Evolutionary conservation across 2,113 vertebrate species (phyloP).

Genomic region (Clarias batrachus): DNA sequence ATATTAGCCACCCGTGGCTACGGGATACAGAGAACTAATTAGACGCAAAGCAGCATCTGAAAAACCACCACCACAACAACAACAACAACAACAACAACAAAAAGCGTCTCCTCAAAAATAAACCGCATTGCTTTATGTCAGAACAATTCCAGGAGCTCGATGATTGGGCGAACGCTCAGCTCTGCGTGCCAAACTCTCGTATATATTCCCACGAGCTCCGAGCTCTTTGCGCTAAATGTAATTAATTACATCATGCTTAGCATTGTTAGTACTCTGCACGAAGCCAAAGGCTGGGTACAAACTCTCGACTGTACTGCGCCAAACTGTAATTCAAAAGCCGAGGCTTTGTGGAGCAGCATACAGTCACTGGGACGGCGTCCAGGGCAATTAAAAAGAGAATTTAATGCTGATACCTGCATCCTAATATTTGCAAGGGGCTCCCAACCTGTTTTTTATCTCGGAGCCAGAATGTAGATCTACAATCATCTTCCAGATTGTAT

Average conservation of each 20-base stretch:
- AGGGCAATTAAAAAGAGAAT: constrained; percentile 56
- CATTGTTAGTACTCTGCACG: constrained; percentile 13
- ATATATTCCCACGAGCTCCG: background rate
- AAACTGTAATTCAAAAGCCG: constrained; percentile 37
- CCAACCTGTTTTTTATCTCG: background rate
- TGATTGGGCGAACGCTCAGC: background rate
- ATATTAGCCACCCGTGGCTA: background rate
- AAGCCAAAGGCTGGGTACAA: background rate
- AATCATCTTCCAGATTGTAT: constrained; percentile 34
- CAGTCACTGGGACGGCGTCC: constrained; percentile 41
- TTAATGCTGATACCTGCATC: constrained; percentile 46
- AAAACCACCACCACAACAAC: background rate
- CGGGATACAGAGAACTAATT: background rate
- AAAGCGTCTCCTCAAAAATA: background rate
- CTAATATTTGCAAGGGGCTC: constrained; percentile 49
- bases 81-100: background rate
- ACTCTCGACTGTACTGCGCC: constrained; percentile 44
- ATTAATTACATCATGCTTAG: constrained; percentile 46
- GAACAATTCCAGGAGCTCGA: background rate
- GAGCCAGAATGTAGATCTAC: constrained; percentile 22
- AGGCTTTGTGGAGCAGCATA: constrained; percentile 39
- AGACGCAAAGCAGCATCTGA: background rate
- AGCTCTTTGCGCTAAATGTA: constrained; percentile 33
- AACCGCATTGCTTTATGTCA: background rate
- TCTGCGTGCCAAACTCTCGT: background rate